Base-by-base conservation (phyloP, 2,888 invertebrate genomes). In the Nymphalis urticae region DNA sequence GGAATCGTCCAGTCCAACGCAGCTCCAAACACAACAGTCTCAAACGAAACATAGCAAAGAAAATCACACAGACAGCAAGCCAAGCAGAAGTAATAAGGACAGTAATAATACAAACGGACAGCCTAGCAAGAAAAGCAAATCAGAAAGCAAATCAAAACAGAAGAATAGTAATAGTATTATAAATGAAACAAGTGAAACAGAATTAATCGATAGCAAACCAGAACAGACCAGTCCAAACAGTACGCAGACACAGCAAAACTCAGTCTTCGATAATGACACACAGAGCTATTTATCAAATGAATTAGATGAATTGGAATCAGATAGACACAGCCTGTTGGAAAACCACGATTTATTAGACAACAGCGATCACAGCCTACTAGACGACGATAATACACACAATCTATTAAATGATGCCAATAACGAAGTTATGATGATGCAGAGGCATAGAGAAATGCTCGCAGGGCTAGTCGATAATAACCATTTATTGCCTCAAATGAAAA, bases 1-100 rank as follows among this genome's bases (percentile, higher is more conserved):
- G 88, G 90, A 90, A 87, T 88, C 89, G 69, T 90, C 88, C 85
- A 92, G 91, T 86, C 90, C 90, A 78, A 89, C 87, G 78, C 86
- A 85, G 77, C 80, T 80, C 75, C 77, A 73, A 73, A 65, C 70
- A 74, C 80, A 78, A 78, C 87, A 92, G 88, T 82, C 93, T 88
- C 86, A 93, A 93, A 86, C 83, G 74, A 89, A 83, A 84, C 86
- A 85, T 75, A 89, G 86, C 82, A 93, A 93, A 86, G 93, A 88
- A 77, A 78, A 75, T 68, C 92, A 92, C 82, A 87, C 83, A 72
- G 89, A 81, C 24, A 83, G 82, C 80, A 89, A 89, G 85, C 77
- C 85, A 59, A 88, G 79, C 76, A 86, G 85, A 80, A 88, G 87
- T 81, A 91, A 89, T 80, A 92, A 87, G 77, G 82, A 83, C 71